Conservation (phyloP, 2,113 vertebrate genomes). For the Accipiter virgatus region DNA sequence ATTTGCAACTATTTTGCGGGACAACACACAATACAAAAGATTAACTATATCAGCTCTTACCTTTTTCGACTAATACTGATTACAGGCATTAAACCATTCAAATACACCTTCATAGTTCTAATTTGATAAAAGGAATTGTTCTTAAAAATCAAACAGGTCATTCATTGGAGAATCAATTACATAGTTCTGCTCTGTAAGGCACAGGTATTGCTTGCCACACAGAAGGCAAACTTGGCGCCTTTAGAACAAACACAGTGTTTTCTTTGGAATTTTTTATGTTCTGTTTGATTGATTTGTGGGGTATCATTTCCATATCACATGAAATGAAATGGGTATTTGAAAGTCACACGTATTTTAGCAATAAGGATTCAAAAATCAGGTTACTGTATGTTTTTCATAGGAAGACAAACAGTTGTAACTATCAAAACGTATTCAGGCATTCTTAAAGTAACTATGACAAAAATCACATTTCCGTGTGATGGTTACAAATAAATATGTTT, state of each 20-base stretch:
- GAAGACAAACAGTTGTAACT: background rate
- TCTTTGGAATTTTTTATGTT: background rate
- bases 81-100: background rate
- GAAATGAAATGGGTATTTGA: background rate
- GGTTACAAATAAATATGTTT: background rate
- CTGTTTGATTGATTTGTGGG: background rate
- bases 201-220: background rate
- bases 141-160: background rate
- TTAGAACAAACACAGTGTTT: background rate
- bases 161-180: background rate
- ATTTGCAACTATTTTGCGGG: background rate
- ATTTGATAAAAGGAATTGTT: background rate
- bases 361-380: background rate
- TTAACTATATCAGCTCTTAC: conserved; percentile 51
- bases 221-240: background rate
- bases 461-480: background rate
- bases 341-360: background rate
- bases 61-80: conserved; percentile 38
- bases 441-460: background rate
- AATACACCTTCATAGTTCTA: background rate
- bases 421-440: background rate
- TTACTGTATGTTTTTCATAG: background rate
- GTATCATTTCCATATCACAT: background rate
- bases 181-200: background rate
- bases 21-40: background rate